phyloP scores from a whole-genome alignment of 2,888 invertebrate species.

The Neelides folsomi region DNA sequence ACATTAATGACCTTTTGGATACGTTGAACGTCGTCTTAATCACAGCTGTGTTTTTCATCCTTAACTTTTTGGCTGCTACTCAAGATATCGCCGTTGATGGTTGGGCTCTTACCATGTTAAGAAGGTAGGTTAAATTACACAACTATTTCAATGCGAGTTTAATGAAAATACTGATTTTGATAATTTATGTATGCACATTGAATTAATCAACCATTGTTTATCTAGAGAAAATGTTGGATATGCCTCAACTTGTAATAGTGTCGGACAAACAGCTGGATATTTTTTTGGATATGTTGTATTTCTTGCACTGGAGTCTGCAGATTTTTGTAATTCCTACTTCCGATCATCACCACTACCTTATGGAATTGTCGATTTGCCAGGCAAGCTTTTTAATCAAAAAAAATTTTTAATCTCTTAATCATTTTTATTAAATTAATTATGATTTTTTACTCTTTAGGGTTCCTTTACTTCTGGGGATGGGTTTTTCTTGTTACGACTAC shows the following conservation, averaged over 20 bases:
- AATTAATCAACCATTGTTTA: slow-evolving; percentile 30
- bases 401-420: neutral
- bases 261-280: slow-evolving; percentile 95
- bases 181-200: no score
- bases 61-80: slow-evolving; percentile 95
- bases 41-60: slow-evolving; percentile 71
- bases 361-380: slow-evolving; percentile 57
- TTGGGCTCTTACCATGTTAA: slow-evolving; percentile 97
- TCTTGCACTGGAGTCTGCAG: slow-evolving; percentile 85
- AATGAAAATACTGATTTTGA: neutral
- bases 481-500: slow-evolving; percentile 82
- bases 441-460: slow-evolving; percentile 44
- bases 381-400: slow-evolving; percentile 33
- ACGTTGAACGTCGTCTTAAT: slow-evolving; percentile 57
- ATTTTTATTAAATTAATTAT: neutral
- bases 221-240: slow-evolving; percentile 83
- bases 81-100: slow-evolving; percentile 99
- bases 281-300: slow-evolving; percentile 94
- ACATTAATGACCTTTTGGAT: slow-evolving; percentile 60
- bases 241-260: slow-evolving; percentile 96
- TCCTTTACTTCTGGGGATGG: slow-evolving; percentile 89
- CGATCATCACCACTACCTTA: slow-evolving; percentile 53
- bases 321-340: slow-evolving; percentile 89
- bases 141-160: neutral
- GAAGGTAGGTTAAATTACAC: slow-evolving; percentile 47